Evolutionary conservation across 2,797 vertebrate species (phyloP).

Genomic region (Clarias pachynema): DNA sequence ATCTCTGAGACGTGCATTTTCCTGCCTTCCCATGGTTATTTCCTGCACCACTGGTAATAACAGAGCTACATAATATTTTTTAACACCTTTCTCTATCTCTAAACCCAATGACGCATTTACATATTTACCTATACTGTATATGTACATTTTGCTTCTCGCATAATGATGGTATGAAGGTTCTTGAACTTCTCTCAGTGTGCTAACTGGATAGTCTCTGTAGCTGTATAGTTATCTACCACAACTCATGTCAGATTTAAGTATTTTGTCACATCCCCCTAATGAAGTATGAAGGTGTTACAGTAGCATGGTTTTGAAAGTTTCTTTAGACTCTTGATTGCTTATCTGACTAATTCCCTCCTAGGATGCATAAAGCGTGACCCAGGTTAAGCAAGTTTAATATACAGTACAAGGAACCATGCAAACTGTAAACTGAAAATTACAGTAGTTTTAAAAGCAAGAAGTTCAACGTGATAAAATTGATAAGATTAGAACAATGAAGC

Average conservation of each 20-base stretch:
- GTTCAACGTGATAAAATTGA: background rate
- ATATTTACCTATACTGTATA: background rate
- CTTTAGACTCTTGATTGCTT: background rate
- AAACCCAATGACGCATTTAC: background rate
- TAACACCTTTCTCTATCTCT: background rate
- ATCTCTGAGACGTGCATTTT: background rate
- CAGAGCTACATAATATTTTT: slow-evolving; percentile 9
- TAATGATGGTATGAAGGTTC: background rate
- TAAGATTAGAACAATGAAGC: too few species aligned
- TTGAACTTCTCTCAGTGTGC: background rate
- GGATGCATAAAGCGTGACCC: too few species aligned
- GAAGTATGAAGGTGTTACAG: background rate
- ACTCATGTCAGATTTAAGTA: background rate
- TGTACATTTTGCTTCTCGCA: background rate
- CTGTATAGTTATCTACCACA: background rate
- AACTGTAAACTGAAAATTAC: background rate
- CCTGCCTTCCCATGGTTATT: slow-evolving; percentile 36
- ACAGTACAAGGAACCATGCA: background rate
- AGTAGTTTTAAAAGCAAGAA: background rate
- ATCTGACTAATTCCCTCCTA: background rate
- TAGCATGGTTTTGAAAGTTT: background rate
- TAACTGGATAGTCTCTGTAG: background rate
- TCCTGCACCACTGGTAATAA: slow-evolving; percentile 25
- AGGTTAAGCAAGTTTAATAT: too few species aligned
- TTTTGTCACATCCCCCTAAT: background rate